Percentiles rank a stretch among this genome's conserved stretches.
phyloP scores from a whole-genome alignment of 2,888 invertebrate species.

The Drosophila leonis region DNA sequence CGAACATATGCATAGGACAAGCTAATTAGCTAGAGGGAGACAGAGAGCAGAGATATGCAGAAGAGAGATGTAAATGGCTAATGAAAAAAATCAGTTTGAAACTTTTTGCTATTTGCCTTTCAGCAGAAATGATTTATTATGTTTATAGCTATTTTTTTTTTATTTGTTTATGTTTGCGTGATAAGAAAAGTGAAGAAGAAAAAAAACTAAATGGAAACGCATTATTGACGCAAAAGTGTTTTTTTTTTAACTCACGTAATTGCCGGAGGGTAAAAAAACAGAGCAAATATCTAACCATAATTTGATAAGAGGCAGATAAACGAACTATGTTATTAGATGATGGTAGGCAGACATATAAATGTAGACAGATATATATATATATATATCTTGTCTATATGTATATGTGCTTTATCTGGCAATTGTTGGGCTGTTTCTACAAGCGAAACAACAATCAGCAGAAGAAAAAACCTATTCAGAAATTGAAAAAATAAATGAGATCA shows the following conservation, averaged over 20 bases:
- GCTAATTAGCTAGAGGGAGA: background rate
- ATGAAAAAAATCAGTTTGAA: background rate
- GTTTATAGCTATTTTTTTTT: no score
- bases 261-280: slow-evolving; percentile 20
- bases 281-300: slow-evolving; percentile 25
- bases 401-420: no score
- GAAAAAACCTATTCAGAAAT: background rate
- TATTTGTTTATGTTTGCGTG: slow-evolving; percentile 7
- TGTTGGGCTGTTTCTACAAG: no score
- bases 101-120: background rate
- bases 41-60: background rate
- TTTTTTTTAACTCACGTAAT: slow-evolving; percentile 34
- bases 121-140: slow-evolving; percentile 22
- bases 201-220: background rate
- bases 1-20: background rate
- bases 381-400: no score
- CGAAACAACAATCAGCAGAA: no score
- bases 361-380: no score
- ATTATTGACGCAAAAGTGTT: slow-evolving; percentile 30
- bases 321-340: slow-evolving; percentile 29
- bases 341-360: background rate
- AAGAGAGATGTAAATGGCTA: background rate
- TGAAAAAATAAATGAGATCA: no score
- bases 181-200: slow-evolving; percentile 11
- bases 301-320: slow-evolving; percentile 46